Conservation (phyloP, 1,140 invertebrate species). For the Anadara kagoshimensis region DNA sequence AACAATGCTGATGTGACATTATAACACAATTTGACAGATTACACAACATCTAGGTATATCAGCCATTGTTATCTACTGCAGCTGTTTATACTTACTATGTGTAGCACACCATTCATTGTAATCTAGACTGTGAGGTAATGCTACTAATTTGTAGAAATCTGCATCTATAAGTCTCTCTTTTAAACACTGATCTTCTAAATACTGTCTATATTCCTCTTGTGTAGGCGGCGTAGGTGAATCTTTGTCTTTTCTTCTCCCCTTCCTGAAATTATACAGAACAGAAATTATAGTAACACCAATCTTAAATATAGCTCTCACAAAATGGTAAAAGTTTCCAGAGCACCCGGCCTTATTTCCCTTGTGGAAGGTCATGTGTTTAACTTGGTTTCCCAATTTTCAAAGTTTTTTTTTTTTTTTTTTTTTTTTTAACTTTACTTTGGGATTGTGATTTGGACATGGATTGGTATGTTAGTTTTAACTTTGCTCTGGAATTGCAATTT, state of each 20-base stretch:
- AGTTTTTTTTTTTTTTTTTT: too few species aligned
- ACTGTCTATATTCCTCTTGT: constrained; percentile 92
- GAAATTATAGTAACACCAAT: neutral
- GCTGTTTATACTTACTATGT: constrained; percentile 85
- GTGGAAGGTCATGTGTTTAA: too few species aligned
- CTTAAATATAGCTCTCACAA: neutral
- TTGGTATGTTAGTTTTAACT: too few species aligned
- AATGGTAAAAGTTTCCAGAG: neutral
- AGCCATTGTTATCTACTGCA: too few species aligned
- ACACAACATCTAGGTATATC: too few species aligned
- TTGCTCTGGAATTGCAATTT: too few species aligned
- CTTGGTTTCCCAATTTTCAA: too few species aligned
- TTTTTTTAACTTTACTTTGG: too few species aligned
- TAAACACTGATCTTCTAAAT: constrained; percentile 91
- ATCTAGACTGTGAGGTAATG: constrained; percentile 93
- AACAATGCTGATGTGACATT: too few species aligned
- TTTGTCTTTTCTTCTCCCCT: constrained; percentile 96
- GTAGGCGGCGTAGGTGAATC: constrained; percentile 82
- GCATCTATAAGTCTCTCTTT: constrained; percentile 93
- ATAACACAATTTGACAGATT: too few species aligned
- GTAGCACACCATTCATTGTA: constrained; percentile 99
- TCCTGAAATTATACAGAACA: constrained; percentile 79
- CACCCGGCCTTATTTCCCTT: too few species aligned
- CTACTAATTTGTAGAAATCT: constrained; percentile 93
- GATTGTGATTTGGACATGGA: too few species aligned